Base-by-base conservation (phyloP, 1,140 invertebrate genomes). In the Magallana ariakensis region DNA sequence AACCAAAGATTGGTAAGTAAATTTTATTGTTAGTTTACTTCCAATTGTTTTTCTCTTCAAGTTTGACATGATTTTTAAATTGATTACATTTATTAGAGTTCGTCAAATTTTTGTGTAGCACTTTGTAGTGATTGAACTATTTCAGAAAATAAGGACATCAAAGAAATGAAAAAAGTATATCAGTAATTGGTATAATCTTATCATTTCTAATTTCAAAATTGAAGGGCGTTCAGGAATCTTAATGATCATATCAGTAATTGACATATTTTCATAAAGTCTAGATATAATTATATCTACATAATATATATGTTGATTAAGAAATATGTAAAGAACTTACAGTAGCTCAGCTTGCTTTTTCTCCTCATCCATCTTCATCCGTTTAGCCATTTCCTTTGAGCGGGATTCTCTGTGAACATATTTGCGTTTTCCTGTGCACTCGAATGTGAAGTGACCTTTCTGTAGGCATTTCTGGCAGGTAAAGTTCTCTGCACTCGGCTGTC, bases 391-490 rank as follows among this genome's bases (percentile, higher is more conserved):
- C 90, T 96, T 96, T 1, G 97, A 97, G 80, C 98, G 96, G 1
- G 97, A 98, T 57, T 96, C 96, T 89, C 97, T 96, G 85, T 97
- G 96, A 13, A 98, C 95, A 94, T 97, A 97, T 94, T 98, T 98
- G 75, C 97, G 95, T 95, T 98, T 97, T n/a, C 97, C 97, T 90
- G 96, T 97, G 93, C 98, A 99, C 94, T 98, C 97, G 90, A 97
- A 99, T 84, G 97, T 98, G 97, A 97, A 98, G 93, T 99, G 98
- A 0, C 97, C 98, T 91, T 96, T 96, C 94, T 98, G 97, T 62
- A 98, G 95, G 94, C 98, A 99, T 95, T 98, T 99, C 93, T 98
- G 98, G 93, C 98, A 99, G 70, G 97, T 95, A 87, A 97, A 96
- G 22, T 94, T 93, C 60, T 94, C 93, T 10, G 93, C 90, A 87